Evolutionary conservation across 1,140 invertebrate species (phyloP), one percentile per base, ranked within the genome.

Genomic region (Eupeodes corollae): DNA sequence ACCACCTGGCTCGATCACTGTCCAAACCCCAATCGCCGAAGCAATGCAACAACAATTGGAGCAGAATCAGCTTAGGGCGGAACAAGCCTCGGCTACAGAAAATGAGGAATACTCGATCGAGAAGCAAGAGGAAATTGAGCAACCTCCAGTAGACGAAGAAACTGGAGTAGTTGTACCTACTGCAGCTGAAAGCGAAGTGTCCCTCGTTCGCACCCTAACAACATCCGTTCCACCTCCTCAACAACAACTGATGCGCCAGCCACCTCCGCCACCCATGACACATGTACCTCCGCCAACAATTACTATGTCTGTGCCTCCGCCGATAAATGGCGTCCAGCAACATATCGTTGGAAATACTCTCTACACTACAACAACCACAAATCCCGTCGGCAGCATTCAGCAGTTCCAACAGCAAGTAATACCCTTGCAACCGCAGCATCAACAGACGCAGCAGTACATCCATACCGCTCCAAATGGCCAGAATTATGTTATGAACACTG

Each of bases 271-370:
- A 35, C 15, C 40, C 6, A 18, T 21, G 13, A 42, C 40, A 6
- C 40, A 42, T 13, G 18, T 33, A 5, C 15, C 43, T 6, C n/a
- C 43, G 6, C 46, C 46, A 26, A 26, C 21, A 26, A 26, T 26
- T 1, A 41, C 41, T 16, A 48, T 48, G 47, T 12, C 47, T 8
- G 40, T 48, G n/a, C 47, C 47, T 9, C 47, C 47, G 34, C 47
- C 47, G 18, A 48, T 42, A 8, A n/a, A 5, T 5, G 21, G 37
- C 14, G 46, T 47, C 8, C 21, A 26, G 12, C 47, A 48, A 32
- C 47, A 48, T 18, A 34, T 48, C 12, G 47, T 48, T n/a, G 47
- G 47, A n/a, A 48, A 42, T 14, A 48, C 47, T 16, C 14, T 48
- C 5, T 42, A 42, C n/a, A 48, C 40, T 12, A 42, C 40, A n/a